A percentile compares a stretch with the other conserved stretches of the same genome.
phyloP scores from a whole-genome alignment of 2,113 vertebrate species.

The Onychorhynchus coronatus region DNA sequence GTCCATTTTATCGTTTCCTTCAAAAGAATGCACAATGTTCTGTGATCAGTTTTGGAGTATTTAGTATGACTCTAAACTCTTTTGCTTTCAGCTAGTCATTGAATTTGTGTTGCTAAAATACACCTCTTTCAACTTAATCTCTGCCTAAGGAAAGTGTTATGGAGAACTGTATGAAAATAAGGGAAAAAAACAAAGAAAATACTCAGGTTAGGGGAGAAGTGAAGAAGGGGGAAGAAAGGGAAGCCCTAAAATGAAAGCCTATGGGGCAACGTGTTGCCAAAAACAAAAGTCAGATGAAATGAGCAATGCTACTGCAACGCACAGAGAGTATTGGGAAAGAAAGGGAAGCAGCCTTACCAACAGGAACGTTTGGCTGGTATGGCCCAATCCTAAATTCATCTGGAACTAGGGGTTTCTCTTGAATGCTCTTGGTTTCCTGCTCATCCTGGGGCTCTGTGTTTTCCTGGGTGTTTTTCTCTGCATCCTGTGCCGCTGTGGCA shows the following conservation, averaged over 20 bases:
- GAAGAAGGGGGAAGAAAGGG: not conserved
- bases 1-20: constrained; percentile 1
- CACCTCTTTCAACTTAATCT: not conserved
- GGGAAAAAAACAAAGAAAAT: not conserved
- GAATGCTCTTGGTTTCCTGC: constrained; percentile 60
- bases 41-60: not conserved
- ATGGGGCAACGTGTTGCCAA: not conserved
- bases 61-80: not conserved
- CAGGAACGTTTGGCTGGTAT: constrained; percentile 83
- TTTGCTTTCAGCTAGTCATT: not conserved
- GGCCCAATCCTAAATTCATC: constrained; percentile 82
- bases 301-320: constrained; percentile 28
- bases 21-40: not conserved
- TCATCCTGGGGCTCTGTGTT: constrained; percentile 57
- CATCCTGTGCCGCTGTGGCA: not conserved
- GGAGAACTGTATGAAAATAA: constrained; percentile 5
- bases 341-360: constrained; percentile 80
- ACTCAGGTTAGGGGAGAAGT: not conserved
- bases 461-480: constrained; percentile 61
- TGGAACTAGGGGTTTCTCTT: constrained; percentile 66
- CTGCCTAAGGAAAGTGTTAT: constrained; percentile 47
- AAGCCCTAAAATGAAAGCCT: constrained; percentile 30
- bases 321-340: not conserved
- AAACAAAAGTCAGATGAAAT: constrained; percentile 36
- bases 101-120: constrained; percentile 2